Evolutionary conservation across 2,888 invertebrate genomes (phyloP).

Genomic region (Celastrina argiolus): DNA sequence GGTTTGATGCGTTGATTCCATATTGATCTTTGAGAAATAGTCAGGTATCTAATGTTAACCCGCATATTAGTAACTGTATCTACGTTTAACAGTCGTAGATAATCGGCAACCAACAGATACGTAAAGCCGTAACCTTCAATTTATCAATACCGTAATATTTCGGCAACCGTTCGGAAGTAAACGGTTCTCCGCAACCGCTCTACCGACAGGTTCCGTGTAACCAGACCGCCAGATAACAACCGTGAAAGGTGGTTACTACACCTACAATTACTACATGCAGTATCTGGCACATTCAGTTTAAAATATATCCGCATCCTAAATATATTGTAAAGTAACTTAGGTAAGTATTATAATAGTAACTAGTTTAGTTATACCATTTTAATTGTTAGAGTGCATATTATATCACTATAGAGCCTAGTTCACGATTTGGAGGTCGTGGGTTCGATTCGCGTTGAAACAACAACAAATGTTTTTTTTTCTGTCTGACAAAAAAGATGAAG

Average conservation of each 20-base stretch:
- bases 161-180: conserved; percentile 9
- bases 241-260: conserved; percentile 7
- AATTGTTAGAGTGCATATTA: too few relatives aligned
- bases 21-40: too few relatives aligned
- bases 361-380: too few relatives aligned
- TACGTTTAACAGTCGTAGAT: neutral
- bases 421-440: too few relatives aligned
- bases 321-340: neutral
- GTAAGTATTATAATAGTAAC: too few relatives aligned
- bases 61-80: too few relatives aligned
- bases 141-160: conserved; percentile 7
- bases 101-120: neutral
- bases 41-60: too few relatives aligned
- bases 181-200: neutral
- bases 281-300: neutral
- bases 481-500: too few relatives aligned
- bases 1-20: too few relatives aligned
- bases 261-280: neutral
- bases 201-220: conserved; percentile 25
- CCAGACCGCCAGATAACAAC: conserved; percentile 29
- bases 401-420: too few relatives aligned
- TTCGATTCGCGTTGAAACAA: too few relatives aligned
- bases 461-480: too few relatives aligned
- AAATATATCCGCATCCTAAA: neutral
- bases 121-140: neutral